Evolutionary conservation across 2,888 invertebrate species (phyloP), one percentile per base, ranked within the genome.

Genomic region (Pristionchus maxplancki): DNA sequence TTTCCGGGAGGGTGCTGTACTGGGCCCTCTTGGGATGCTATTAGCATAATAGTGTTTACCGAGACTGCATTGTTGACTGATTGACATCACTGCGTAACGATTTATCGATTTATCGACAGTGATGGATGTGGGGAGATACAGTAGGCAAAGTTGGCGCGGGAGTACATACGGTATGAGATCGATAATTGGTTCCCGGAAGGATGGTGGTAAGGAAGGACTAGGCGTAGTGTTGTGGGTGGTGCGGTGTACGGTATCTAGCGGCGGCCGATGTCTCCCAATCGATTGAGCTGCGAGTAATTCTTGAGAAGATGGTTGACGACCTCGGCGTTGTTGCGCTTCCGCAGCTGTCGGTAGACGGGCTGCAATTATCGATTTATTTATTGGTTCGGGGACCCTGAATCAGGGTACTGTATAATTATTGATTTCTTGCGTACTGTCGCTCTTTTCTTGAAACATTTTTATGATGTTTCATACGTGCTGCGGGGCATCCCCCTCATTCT

Each of bases 231-330:
- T n/a, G 40, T 31, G 78, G 78, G 5, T 24, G 78, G 40, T 44
- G 40, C n/a, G 40, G 71, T 28, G 71, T 40, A 40, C 78, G 78
- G 28, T 78, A 44, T 44, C 62, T 67, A 88, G 20, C 37, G 40
- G 4, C 88, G 64, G 28, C 94, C 94, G 84, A 94, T 93, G 89
- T 94, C 94, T 74, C 93, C 93, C 53, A 94, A 91, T 67, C 94
- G 91, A 89, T 93, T 93, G 67, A 94, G 89, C 13, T 93, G 91
- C 58, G 93, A 92, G 83, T 93, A 94, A 90, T 94, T 93, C 89
- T 94, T 94, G 88, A 94, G 89, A 58, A 94, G 94, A 89, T 94
- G 94, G 82, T 94, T 94, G 67, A 94, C 94, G 50, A 94, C 91
- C 88, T 92, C 92, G 20, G 92, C 92, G 71, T 92, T 92, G 89